A percentile compares a stretch with the other conserved stretches of the same genome.
These are phyloP conservation scores for Leptinotarsa texana DNA, from an alignment of 1,140 invertebrate genomes.

Conservation along the genomic window DNA sequence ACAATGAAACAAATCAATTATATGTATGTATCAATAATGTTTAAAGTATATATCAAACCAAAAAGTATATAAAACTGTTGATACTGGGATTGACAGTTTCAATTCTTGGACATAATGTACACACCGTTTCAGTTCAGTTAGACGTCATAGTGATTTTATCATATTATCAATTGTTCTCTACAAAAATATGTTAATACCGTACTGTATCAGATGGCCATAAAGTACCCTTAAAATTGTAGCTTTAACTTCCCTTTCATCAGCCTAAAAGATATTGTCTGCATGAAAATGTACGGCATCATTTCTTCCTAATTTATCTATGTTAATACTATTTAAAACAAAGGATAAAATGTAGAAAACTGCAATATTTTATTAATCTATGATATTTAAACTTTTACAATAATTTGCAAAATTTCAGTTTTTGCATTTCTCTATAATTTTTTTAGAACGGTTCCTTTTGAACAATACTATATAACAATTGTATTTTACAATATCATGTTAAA, in stretches of 20 bases:
- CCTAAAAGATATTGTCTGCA: conserved; percentile 16
- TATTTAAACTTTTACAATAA: conserved; percentile 11
- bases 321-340: conserved; percentile 10
- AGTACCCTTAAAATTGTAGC: conserved; percentile 20
- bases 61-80: no score
- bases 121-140: no score
- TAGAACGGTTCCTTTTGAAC: no score
- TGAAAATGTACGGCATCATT: conserved; percentile 20
- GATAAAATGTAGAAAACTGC: conserved; percentile 8
- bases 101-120: no score
- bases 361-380: conserved; percentile 18
- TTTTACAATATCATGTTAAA: conserved; percentile 21
- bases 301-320: conserved; percentile 13
- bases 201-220: conserved; percentile 24
- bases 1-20: no score
- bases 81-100: no score
- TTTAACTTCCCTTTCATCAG: conserved; percentile 14
- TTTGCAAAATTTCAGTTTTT: conserved; percentile 23
- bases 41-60: no score
- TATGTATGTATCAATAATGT: no score
- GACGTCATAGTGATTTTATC: no score
- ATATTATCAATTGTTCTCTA: no score
- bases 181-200: conserved; percentile 8
- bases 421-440: conserved; percentile 23
- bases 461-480: no score